A percentile compares a stretch with the other conserved stretches of the same genome.
phyloP scores from a whole-genome alignment of 2,797 vertebrate species.

The Cheirogaleus major region DNA sequence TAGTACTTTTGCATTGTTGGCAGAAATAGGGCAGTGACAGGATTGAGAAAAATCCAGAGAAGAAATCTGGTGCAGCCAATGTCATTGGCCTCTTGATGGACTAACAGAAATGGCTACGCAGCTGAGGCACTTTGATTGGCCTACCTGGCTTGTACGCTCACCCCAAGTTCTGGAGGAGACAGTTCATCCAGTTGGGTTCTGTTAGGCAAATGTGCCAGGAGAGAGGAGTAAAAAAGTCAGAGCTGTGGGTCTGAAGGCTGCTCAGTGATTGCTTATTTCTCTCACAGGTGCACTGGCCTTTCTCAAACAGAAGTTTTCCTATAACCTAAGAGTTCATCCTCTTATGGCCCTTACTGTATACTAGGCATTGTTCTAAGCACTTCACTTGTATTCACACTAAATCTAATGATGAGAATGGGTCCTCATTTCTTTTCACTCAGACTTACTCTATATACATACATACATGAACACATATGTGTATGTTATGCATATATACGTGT shows the following conservation, averaged over 20 bases:
- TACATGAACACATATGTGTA: not conserved
- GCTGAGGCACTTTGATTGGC: not conserved
- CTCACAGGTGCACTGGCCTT: not conserved
- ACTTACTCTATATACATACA: not conserved
- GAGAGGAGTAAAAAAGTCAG: not conserved
- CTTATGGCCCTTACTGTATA: not conserved
- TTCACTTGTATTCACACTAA: not conserved
- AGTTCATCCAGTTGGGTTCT: not conserved
- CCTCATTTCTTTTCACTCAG: not conserved
- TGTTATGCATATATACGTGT: not conserved
- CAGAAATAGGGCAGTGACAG: not conserved
- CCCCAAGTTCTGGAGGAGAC: not conserved
- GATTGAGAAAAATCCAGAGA: not conserved
- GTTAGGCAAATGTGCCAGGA: not conserved
- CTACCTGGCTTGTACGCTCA: rapidly evolving
- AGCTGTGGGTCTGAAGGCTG: not conserved
- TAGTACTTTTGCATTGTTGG: not conserved
- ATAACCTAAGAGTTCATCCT: not conserved
- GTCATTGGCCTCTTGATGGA: not conserved
- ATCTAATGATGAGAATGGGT: not conserved
- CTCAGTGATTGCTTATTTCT: not conserved
- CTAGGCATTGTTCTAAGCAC: not conserved
- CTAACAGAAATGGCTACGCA: not conserved
- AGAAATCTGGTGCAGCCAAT: not conserved
- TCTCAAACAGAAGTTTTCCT: not conserved